These are phyloP conservation scores for Bergia sp. DNA, from an alignment of 92 coral and sea anemone genomes.

Conservation along the genomic window DNA sequence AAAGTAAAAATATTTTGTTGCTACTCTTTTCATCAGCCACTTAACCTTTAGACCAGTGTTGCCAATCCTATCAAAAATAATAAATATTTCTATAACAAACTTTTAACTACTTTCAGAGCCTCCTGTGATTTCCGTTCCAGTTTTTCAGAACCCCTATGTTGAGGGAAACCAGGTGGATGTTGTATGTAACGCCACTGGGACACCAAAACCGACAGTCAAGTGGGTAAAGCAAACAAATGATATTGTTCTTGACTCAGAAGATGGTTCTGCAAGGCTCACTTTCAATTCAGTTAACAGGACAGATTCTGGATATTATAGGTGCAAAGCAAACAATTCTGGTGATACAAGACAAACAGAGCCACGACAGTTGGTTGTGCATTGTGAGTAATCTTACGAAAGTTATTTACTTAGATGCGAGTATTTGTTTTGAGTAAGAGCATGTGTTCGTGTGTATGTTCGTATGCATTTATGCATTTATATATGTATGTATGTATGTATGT, in stretches of 20 bases:
- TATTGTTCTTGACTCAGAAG: not conserved
- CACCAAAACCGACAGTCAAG: constrained; percentile 5
- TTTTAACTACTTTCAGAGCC: not conserved
- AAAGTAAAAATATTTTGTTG: too few relatives aligned
- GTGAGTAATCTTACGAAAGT: not conserved
- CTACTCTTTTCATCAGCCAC: too few relatives aligned
- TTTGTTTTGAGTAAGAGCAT: too few relatives aligned
- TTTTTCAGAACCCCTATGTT: constrained; percentile 15
- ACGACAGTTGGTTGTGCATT: not conserved
- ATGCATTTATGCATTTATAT: too few relatives aligned
- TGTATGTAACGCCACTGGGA: constrained; percentile 28
- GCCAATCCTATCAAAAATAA: too few relatives aligned
- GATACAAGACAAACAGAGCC: not conserved
- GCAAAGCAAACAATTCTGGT: constrained; percentile 8
- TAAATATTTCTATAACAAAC: too few relatives aligned
- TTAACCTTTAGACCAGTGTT: too few relatives aligned
- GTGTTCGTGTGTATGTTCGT: too few relatives aligned
- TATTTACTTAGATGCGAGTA: too few relatives aligned
- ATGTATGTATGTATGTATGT: too few relatives aligned
- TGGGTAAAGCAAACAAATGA: constrained; percentile 1
- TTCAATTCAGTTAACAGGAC: not conserved
- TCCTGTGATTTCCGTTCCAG: not conserved
- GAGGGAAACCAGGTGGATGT: not conserved
- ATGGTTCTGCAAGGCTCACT: not conserved
- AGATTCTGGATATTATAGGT: not conserved